Conservation (phyloP, 2,888 invertebrate genomes). For the Temnothorax unifasciatus region DNA sequence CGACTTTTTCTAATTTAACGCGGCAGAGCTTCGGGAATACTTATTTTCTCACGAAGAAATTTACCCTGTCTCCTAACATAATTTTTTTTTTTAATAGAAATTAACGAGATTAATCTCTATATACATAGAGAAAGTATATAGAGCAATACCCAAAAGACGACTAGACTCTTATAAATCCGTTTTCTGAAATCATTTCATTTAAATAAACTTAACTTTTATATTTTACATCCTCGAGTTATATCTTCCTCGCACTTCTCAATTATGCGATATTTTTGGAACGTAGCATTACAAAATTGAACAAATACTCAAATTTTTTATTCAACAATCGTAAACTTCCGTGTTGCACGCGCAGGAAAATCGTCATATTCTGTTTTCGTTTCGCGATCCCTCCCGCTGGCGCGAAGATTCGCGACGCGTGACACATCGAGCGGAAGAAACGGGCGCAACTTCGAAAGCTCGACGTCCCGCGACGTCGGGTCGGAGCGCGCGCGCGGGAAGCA, state of each 20-base stretch:
- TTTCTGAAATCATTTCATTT: not conserved
- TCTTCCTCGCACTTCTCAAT: not conserved
- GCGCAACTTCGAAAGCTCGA: slow-evolving; percentile 49
- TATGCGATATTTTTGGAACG: not conserved
- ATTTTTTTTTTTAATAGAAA: not conserved
- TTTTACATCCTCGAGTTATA: not conserved
- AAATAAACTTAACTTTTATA: not conserved
- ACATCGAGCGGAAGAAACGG: slow-evolving; percentile 57
- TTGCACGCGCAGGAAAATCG: slow-evolving; percentile 15
- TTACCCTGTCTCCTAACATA: not conserved
- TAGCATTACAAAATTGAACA: not conserved
- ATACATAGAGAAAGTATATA: not conserved
- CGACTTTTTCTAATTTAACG: slow-evolving; percentile 9
- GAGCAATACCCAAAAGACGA: not conserved
- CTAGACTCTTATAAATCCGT: not conserved
- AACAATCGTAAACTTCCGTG: not conserved
- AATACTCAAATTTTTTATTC: not conserved
- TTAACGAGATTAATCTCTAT: not conserved
- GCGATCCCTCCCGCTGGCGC: slow-evolving; percentile 1
- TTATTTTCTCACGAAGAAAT: not conserved
- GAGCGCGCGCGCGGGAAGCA: slow-evolving; percentile 63
- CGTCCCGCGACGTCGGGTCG: slow-evolving; percentile 30
- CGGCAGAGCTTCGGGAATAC: not conserved
- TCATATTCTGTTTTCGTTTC: slow-evolving; percentile 32
- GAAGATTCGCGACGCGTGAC: slow-evolving; percentile 24